A percentile compares a stretch with the other conserved stretches of the same genome.
These are phyloP conservation scores for Vanacampus margaritifer DNA, from an alignment of 2,113 vertebrate species.

Conservation along the genomic window DNA sequence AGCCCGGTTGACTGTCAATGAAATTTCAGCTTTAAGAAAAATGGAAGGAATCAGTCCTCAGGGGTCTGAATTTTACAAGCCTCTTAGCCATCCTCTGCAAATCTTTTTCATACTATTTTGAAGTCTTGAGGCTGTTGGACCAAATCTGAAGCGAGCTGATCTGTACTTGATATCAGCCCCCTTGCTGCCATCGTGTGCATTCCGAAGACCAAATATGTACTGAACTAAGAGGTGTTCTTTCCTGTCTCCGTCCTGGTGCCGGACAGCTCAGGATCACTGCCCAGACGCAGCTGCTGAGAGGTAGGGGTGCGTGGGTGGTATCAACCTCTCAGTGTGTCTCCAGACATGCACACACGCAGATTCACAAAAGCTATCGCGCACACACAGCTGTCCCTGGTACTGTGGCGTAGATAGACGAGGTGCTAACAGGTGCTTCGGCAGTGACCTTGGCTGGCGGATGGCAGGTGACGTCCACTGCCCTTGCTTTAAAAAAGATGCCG, in stretches of 20 bases:
- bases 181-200: constrained; percentile 49
- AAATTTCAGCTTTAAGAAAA: constrained; percentile 38
- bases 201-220: constrained; percentile 60
- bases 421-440: constrained; percentile 73
- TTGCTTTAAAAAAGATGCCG: constrained; percentile 63
- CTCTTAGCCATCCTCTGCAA: constrained; percentile 35
- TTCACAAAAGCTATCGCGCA: constrained; percentile 49
- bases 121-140: constrained; percentile 48
- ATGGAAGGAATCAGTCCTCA: constrained; percentile 39
- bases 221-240: constrained; percentile 58
- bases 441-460: constrained; percentile 63
- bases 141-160: constrained; percentile 49
- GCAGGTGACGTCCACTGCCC: constrained; percentile 73
- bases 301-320: constrained; percentile 67
- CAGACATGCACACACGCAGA: constrained; percentile 40
- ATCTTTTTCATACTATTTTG: constrained; percentile 21
- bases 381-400: constrained; percentile 71
- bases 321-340: constrained; percentile 67
- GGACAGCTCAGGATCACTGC: constrained; percentile 56
- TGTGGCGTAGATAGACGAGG: constrained; percentile 69
- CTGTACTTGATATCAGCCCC: constrained; percentile 40
- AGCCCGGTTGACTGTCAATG: constrained; percentile 28
- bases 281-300: constrained; percentile 70
- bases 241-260: constrained; percentile 58
- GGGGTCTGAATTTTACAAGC: constrained; percentile 51